Conservation (phyloP, 2,797 vertebrate genomes). For the Phataginus tricuspis region DNA sequence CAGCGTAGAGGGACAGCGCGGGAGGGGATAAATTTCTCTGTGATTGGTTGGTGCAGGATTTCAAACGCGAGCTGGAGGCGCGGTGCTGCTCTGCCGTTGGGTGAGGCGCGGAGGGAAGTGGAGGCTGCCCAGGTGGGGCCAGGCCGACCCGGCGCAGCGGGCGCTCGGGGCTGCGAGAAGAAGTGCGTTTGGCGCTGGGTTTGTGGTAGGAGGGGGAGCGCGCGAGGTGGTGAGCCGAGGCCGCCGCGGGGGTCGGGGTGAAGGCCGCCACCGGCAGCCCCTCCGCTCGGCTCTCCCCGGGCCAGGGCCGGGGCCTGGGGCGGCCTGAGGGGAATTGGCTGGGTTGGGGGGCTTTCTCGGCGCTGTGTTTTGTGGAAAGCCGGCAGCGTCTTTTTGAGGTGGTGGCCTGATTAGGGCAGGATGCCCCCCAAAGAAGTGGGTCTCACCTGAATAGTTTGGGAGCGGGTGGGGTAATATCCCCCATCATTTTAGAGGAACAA, state of each 20-base stretch:
- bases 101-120: constrained; percentile 11
- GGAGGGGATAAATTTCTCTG: not conserved
- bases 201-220: not conserved
- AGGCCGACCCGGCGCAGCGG: not conserved
- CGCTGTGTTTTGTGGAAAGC: not conserved
- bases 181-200: not conserved
- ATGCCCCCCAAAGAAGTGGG: not conserved
- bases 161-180: not conserved
- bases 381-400: not conserved
- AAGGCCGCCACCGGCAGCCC: not conserved
- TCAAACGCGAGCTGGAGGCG: constrained; percentile 83
- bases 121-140: not conserved
- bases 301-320: not conserved
- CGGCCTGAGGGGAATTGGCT: not conserved
- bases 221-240: not conserved
- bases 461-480: not conserved
- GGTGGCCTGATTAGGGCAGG: not conserved
- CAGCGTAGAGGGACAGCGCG: rapidly evolving
- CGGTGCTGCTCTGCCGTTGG: not conserved
- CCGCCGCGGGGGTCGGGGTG: not conserved
- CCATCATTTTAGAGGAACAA: not conserved
- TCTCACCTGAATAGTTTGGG: not conserved
- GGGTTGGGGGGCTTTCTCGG: not conserved
- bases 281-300: not conserved
- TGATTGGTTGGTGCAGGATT: constrained; percentile 81